Conservation (phyloP, 2,113 vertebrate genomes). For the Motacilla alba region DNA sequence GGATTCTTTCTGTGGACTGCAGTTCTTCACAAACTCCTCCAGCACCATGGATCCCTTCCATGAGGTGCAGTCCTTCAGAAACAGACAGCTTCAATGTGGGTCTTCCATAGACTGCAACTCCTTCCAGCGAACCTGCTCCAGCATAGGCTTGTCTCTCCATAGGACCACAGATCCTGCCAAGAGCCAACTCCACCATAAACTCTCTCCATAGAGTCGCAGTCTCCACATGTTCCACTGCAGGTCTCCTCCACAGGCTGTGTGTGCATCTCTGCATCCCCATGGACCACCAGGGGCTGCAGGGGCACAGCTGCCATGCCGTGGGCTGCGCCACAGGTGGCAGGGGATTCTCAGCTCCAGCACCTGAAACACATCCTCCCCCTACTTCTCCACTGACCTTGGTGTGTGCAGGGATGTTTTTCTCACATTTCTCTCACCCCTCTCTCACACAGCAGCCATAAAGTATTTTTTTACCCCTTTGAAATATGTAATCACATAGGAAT, state of each 20-base stretch:
- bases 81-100: background rate
- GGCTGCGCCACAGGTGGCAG: rapidly evolving
- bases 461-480: background rate
- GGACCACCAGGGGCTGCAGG: rapidly evolving
- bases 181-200: rapidly evolving
- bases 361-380: rapidly evolving
- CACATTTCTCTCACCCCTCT: background rate
- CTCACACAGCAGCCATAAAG: background rate
- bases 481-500: background rate
- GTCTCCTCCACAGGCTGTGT: rapidly evolving
- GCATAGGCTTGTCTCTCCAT: background rate
- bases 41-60: background rate
- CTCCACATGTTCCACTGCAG: background rate
- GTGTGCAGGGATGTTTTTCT: background rate
- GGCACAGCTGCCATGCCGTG: background rate
- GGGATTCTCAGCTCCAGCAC: background rate
- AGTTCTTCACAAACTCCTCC: background rate
- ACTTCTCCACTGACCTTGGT: background rate
- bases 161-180: background rate
- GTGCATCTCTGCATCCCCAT: background rate
- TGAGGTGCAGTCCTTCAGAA: background rate
- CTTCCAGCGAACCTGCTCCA: background rate
- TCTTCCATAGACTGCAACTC: background rate
- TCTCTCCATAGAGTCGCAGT: background rate
- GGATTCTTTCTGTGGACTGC: background rate